phyloP scores from a whole-genome alignment of 1,140 invertebrate genomes.

The Drosophila tani region DNA sequence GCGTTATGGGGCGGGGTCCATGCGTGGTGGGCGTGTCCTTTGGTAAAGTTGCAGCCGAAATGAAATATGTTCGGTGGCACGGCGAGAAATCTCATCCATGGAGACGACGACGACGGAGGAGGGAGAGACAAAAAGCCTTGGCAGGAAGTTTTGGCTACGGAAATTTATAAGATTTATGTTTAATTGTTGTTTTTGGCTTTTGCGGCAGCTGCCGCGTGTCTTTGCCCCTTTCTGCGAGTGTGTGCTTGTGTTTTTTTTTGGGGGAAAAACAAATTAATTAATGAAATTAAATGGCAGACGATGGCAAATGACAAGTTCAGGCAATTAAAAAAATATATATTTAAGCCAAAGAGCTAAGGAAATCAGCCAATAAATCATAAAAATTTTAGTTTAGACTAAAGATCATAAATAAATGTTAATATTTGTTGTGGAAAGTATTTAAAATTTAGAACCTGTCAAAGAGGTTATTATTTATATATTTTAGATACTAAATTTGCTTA shows the following conservation, averaged over 20 bases:
- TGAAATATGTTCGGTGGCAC: slow-evolving; percentile 80
- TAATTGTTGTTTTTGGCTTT: slow-evolving; percentile 83
- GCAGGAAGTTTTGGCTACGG: slow-evolving; percentile 79
- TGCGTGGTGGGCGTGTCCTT: slow-evolving; percentile 67
- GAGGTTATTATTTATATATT: too few species aligned
- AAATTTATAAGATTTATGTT: slow-evolving; percentile 84
- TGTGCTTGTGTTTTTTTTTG: slow-evolving; percentile 28
- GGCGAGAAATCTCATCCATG: slow-evolving; percentile 69
- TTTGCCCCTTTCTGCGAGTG: slow-evolving; percentile 16
- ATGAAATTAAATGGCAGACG: slow-evolving; percentile 77
- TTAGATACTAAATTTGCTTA: too few species aligned
- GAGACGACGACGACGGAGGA: not conserved
- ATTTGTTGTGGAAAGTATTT: too few species aligned
- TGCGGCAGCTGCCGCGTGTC: slow-evolving; percentile 76
- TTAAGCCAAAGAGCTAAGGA: too few species aligned
- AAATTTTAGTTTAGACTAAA: not conserved
- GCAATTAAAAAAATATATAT: slow-evolving; percentile 41
- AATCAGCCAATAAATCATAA: not conserved
- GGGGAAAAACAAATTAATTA: slow-evolving; percentile 76
- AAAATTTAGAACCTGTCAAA: too few species aligned
- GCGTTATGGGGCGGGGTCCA: slow-evolving; percentile 27
- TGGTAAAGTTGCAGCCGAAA: slow-evolving; percentile 77
- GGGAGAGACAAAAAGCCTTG: slow-evolving; percentile 68
- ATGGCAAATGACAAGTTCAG: slow-evolving; percentile 68
- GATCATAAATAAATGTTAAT: too few species aligned